Base-by-base conservation (phyloP, 2,797 vertebrate species). In the Malacoctenus gilli region DNA sequence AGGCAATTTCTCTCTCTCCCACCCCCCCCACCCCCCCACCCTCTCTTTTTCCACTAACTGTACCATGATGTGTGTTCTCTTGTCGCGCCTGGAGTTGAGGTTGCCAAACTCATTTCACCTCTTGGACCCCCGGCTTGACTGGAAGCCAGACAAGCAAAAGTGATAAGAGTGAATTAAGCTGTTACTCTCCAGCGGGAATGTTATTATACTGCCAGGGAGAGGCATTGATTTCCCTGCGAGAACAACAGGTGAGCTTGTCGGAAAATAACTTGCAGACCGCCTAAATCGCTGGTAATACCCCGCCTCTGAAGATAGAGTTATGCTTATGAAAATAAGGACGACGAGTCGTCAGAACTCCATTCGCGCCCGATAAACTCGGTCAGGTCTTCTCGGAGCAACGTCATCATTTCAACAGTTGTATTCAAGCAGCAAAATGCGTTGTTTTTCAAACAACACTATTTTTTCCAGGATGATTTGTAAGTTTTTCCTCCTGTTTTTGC, bases 101-200 rank as follows among this genome's bases (percentile, higher is more conserved):
- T 92, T 92, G 89, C 90, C 90, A 92, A 93, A 93, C 90, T 93
- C 91, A 92, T 93, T 93, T 92, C 91, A 92, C 91, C 90, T 92
- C 79, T 83, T 89, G 87, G 89, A 92, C 91, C 89, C n/a, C 78
- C 75, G 47, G 87, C 83, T 91, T 89, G 91, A 92, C 88, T 89
- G 82, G 54, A 70, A 91, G 91, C 91, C 91, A 90, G 91, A 90
- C 89, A 91, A 90, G 77, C 87, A 82, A 77, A 86, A 79, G 87
- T 89, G 91, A 93, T 91, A 91, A 92, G 89, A 87, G 82, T 83
- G 79, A 89, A 92, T 89, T 86, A 90, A 88, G 88, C 86, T 75
- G 86, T 81, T 84, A 63, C 82, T 85, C 85, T 91, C 89, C 89
- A 83, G 81, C 65, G 85, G 87, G 87, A 88, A 82, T 80, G 86